Base-by-base conservation (phyloP, 2,888 invertebrate genomes). In the Eulithis testata region DNA sequence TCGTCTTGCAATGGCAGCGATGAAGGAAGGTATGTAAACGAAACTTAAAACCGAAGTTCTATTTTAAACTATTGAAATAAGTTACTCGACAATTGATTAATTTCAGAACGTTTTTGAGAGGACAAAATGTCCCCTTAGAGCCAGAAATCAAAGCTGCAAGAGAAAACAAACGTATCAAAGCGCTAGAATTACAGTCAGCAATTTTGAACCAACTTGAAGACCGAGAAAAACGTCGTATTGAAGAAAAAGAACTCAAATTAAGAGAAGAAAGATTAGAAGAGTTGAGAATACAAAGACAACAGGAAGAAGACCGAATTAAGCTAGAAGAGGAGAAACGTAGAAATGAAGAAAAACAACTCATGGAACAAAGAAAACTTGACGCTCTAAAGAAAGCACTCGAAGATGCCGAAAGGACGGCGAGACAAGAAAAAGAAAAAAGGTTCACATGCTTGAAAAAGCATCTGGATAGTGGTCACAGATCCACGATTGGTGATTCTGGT, bases 171-270 rank as follows among this genome's bases (percentile, higher is more conserved):
- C 94, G 97, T 36, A 95, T 97, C 70, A 96, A 96, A 86, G 98
- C 98, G 0, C 86, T 97, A 68, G 97, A 97, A 83, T 95, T 98
- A 73, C 98, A 98, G 87, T 95, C 96, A 68, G 97, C 97, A 11
- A 97, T 98, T 76, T 94, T 96, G 74, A 95, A 95, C 81, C 98
- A 98, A 85, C 92, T 98, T 60, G 96, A 97, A 81, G 98, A 98
- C 80, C 95, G 96, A 52, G 97, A 98, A 78, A 94, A 95, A 76
- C 93, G 94, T 60, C 94, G 96, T 11, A 95, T 95, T 76, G 96
- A 96, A 85, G 98, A 98, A 83, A 94, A 95, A 71, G 97, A 97
- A 80, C 93, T 94, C 60, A 94, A 95, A 72, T 87, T 96, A 70
- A 94, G 94, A 76, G 97, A 98, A 85, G 98, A 98, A 84, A 93